A percentile compares a stretch with the other conserved stretches of the same genome.
phyloP scores from a whole-genome alignment of 2,113 vertebrate genomes.

The Nipponia nippon region DNA sequence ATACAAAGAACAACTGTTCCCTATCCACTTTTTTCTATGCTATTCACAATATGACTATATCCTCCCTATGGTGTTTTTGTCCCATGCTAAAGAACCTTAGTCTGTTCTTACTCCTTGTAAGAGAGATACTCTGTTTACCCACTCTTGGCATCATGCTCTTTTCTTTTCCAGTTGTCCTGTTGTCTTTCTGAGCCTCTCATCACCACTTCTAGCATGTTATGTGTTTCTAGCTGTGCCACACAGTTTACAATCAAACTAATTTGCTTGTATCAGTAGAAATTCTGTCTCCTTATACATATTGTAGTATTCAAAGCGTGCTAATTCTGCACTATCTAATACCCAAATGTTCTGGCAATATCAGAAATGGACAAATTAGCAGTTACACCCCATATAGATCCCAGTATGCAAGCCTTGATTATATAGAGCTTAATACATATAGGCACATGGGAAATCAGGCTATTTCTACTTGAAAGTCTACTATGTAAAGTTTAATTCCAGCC shows the following conservation, averaged over 20 bases:
- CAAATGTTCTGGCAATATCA: not conserved
- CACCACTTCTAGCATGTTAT: not conserved
- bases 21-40: not conserved
- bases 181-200: not conserved
- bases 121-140: not conserved
- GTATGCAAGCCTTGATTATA: not conserved
- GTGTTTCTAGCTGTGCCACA: not conserved
- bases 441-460: not conserved
- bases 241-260: not conserved
- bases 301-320: not conserved
- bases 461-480: not conserved
- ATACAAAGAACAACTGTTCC: not conserved
- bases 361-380: not conserved
- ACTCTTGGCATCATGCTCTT: not conserved
- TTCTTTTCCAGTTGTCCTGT: not conserved
- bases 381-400: not conserved
- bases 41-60: not conserved
- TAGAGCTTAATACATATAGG: not conserved
- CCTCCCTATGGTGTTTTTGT: not conserved
- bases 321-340: not conserved
- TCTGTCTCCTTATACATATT: not conserved
- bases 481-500: not conserved
- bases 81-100: not conserved
- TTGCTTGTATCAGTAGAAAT: not conserved
- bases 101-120: not conserved